Evolutionary conservation across 2,888 invertebrate genomes (phyloP), one percentile per base, ranked within the genome.

Genomic region (Petrolisthes manimaculis): DNA sequence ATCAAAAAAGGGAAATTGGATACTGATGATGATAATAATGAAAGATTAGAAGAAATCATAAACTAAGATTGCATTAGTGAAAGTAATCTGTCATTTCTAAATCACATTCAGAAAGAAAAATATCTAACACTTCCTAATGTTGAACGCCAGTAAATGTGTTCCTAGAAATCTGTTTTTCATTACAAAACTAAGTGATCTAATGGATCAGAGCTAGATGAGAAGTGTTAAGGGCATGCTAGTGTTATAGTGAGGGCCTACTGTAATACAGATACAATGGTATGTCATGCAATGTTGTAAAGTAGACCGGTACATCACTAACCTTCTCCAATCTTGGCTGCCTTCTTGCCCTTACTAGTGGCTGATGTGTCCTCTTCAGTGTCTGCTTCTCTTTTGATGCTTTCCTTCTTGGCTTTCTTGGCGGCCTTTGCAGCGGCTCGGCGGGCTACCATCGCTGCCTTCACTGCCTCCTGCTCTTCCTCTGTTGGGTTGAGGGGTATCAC

Each of bases 351-450:
- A 53, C 86, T 89, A 12, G 75, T 86, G 21, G 51, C 78, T 90
- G 92, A 90, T 14, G 86, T 90, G 89, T 91, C 92, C 86, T 92
- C 91, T 12, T 87, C 90, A 89, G 91, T 92, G 86, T 92, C 92
- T 83, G 92, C 89, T 91, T 92, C 92, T 90, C 93, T 92, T 91
- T 94, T 94, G 37, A 37, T 37, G 56, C 93, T 93, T 92, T 96
- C 96, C 92, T 96, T 97, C 80, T 94, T 94, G 1, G 94, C 94
- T 92, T 96, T 97, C 87, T 95, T 94, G 92, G 94, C 95, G 5
- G 92, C 92, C 88, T 93, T 92, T 14, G 91, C 90, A 21, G 89
- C 91, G 71, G 95, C 94, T 86, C 96, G 94, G 79, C 97, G 94
- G 83, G 95, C 94, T 91, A 95, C 95, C 93, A 97, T 95, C 92